Percentiles rank a stretch among this genome's conserved stretches.
phyloP scores from a whole-genome alignment of 2,888 invertebrate species.

The Leistus spinibarbis region DNA sequence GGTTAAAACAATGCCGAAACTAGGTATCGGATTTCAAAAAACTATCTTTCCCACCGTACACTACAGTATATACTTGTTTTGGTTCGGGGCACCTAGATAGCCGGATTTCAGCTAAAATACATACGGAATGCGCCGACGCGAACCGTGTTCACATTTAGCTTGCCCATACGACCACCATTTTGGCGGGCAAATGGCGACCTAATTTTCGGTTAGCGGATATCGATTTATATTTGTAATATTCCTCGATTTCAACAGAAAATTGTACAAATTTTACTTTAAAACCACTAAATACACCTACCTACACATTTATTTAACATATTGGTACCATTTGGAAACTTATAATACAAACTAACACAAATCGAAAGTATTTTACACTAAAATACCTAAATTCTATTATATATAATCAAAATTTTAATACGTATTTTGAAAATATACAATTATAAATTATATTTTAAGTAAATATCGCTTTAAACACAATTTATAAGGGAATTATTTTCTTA shows the following conservation, averaged over 20 bases:
- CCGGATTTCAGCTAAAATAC: constrained; percentile 48
- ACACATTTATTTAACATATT: too few relatives aligned
- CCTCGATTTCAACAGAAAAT: not conserved
- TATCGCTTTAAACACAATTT: too few relatives aligned
- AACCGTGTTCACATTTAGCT: constrained; percentile 12
- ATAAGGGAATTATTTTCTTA: too few relatives aligned
- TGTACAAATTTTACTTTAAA: too few relatives aligned
- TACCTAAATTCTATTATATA: too few relatives aligned
- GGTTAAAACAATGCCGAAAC: constrained; percentile 30
- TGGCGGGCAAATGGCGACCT: constrained; percentile 15
- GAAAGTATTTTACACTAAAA: too few relatives aligned
- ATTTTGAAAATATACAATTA: too few relatives aligned
- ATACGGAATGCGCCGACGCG: constrained; percentile 47
- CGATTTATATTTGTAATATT: not conserved
- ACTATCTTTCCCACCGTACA: constrained; percentile 33
- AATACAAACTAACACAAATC: too few relatives aligned
- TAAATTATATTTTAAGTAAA: too few relatives aligned
- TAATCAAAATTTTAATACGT: too few relatives aligned
- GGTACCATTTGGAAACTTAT: too few relatives aligned
- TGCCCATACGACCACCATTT: constrained; percentile 17
- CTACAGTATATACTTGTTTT: constrained; percentile 52
- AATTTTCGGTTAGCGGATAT: not conserved
- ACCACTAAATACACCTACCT: too few relatives aligned
- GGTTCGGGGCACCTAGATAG: constrained; percentile 54
- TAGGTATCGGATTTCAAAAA: constrained; percentile 34